Evolutionary conservation across 2,113 vertebrate species (phyloP).

Genomic region (Lepisosteus oculatus): DNA sequence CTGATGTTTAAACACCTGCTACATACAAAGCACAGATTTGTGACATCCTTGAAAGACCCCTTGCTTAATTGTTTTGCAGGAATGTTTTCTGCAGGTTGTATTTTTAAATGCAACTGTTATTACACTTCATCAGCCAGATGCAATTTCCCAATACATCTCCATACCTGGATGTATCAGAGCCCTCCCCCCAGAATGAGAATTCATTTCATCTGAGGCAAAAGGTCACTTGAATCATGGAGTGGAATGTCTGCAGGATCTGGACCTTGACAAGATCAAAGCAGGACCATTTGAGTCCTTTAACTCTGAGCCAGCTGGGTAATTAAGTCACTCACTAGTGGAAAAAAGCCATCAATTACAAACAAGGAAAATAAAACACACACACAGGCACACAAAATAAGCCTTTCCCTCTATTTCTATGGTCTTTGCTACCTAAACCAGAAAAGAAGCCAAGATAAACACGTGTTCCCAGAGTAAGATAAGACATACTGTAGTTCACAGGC

Average conservation of each 20-base stretch:
- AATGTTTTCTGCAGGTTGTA: not conserved
- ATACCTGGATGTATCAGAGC: slow-evolving; percentile 30
- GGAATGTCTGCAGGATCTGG: slow-evolving; percentile 2
- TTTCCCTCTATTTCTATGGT: slow-evolving; percentile 30
- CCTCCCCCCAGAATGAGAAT: slow-evolving; percentile 30
- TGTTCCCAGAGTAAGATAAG: slow-evolving; percentile 30
- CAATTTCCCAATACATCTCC: slow-evolving; percentile 12
- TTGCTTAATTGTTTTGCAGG: slow-evolving; percentile 24
- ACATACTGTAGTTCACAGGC: slow-evolving; percentile 23
- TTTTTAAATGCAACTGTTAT: slow-evolving; percentile 48
- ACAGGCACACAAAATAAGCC: slow-evolving; percentile 14
- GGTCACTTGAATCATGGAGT: slow-evolving; percentile 21
- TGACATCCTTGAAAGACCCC: slow-evolving; percentile 27
- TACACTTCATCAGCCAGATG: slow-evolving; percentile 29
- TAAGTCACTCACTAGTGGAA: slow-evolving; percentile 36
- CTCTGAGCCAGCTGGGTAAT: slow-evolving; percentile 30
- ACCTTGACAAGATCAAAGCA: slow-evolving; percentile 54
- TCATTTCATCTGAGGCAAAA: slow-evolving; percentile 23
- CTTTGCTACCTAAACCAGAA: slow-evolving; percentile 37
- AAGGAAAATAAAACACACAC: slow-evolving; percentile 18
- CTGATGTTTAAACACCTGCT: slow-evolving; percentile 46
- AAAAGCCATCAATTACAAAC: slow-evolving; percentile 35
- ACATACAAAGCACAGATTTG: slow-evolving; percentile 38
- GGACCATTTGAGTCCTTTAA: slow-evolving; percentile 29
- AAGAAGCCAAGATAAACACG: slow-evolving; percentile 42